Evolutionary conservation across 2,888 invertebrate genomes (phyloP).

Genomic region (Prosopocoilus inquinatus): DNA sequence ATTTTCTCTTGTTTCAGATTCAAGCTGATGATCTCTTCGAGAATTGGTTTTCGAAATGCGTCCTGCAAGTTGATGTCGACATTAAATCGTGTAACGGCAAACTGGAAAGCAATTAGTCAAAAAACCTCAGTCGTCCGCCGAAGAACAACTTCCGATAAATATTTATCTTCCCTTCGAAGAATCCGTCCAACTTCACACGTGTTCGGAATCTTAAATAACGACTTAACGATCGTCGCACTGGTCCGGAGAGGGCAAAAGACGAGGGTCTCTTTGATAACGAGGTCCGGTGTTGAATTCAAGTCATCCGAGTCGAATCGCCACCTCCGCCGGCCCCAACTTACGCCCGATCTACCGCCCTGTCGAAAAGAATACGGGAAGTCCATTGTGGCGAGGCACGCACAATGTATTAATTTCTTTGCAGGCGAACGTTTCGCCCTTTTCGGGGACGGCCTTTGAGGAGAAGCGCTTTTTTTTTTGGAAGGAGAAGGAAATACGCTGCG

Average conservation of each 20-base stretch:
- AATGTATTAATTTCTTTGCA: background rate
- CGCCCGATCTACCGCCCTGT: conserved; percentile 12
- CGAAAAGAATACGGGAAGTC: conserved; percentile 3
- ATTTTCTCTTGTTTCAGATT: too few species aligned
- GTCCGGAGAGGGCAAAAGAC: background rate
- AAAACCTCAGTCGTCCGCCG: too few species aligned
- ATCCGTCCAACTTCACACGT: conserved; percentile 19
- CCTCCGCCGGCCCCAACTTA: conserved; percentile 17
- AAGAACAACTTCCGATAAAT: conserved; percentile 1
- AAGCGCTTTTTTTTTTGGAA: background rate
- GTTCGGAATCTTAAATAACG: conserved; percentile 24
- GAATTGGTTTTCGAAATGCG: too few species aligned
- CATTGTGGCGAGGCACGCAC: background rate
- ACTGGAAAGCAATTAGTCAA: too few species aligned
- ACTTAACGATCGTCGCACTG: conserved; percentile 22
- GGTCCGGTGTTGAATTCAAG: conserved; percentile 25
- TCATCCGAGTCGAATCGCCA: conserved; percentile 28
- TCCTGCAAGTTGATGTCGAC: too few species aligned
- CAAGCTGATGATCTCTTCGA: too few species aligned
- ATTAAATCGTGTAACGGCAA: too few species aligned
- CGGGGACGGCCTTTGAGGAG: background rate
- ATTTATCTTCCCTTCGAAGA: conserved; percentile 1
- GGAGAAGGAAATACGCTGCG: background rate
- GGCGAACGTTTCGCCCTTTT: background rate
- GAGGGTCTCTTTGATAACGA: conserved; percentile 22